These are phyloP conservation scores for Hyposoter dolosus DNA, from an alignment of 2,888 invertebrate genomes.

Conservation along the genomic window DNA sequence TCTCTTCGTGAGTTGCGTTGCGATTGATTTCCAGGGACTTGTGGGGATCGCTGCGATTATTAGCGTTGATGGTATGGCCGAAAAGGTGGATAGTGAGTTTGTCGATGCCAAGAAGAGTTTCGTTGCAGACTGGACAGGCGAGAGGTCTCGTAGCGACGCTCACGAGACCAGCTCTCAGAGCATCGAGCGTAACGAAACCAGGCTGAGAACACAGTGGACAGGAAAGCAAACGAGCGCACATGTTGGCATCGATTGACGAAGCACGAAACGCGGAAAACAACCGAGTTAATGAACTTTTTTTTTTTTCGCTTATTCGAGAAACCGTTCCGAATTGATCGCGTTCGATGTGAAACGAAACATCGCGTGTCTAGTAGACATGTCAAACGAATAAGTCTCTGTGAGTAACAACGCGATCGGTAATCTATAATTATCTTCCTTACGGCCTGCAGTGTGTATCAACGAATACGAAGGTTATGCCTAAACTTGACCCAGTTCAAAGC, in stretches of 20 bases:
- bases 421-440: slow-evolving; percentile 66
- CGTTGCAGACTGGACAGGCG: slow-evolving; percentile 92
- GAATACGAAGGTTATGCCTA: slow-evolving; percentile 74
- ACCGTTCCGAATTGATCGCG: not conserved
- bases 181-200: slow-evolving; percentile 90
- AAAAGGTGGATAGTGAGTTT: slow-evolving; percentile 94
- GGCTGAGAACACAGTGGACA: slow-evolving; percentile 92
- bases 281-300: not conserved
- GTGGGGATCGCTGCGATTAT: slow-evolving; percentile 62
- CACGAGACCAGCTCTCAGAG: slow-evolving; percentile 90
- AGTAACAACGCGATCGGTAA: slow-evolving; percentile 51
- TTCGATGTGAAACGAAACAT: slow-evolving; percentile 30
- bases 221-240: slow-evolving; percentile 86
- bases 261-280: not conserved
- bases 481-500: slow-evolving; percentile 77
- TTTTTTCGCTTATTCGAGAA: not conserved
- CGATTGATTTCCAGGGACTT: slow-evolving; percentile 59
- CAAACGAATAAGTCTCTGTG: slow-evolving; percentile 34
- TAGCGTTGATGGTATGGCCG: slow-evolving; percentile 87
- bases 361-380: slow-evolving; percentile 27
- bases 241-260: slow-evolving; percentile 66
- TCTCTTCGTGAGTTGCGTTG: slow-evolving; percentile 35
- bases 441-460: slow-evolving; percentile 43
- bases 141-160: slow-evolving; percentile 91
- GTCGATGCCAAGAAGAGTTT: slow-evolving; percentile 91